Conservation (phyloP, 2,888 invertebrate species). For the Metopia argyrocephala region DNA sequence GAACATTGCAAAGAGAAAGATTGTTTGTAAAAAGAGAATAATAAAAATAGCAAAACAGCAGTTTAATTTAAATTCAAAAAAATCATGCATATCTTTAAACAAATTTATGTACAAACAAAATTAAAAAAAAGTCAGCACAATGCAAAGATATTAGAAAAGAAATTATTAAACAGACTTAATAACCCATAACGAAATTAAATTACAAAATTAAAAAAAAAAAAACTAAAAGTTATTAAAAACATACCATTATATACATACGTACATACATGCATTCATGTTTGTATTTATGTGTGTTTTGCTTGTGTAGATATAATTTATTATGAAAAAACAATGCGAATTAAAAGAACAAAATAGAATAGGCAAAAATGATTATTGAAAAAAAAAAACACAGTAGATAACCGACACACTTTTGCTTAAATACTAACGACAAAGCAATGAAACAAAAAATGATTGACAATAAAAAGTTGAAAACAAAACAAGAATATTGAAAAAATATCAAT, state of each 20-base stretch:
- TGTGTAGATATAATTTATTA: neutral
- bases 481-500: slow-evolving; percentile 22
- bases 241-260: neutral
- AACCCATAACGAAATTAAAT: slow-evolving; percentile 38
- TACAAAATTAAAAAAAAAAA: neutral
- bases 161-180: slow-evolving; percentile 37
- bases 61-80: neutral
- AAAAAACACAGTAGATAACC: slow-evolving; percentile 40
- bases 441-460: neutral
- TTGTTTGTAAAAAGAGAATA: neutral
- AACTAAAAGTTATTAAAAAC: neutral
- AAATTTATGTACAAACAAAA: slow-evolving; percentile 17
- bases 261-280: too few species aligned
- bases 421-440: slow-evolving; percentile 13
- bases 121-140: neutral
- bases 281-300: too few species aligned
- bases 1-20: neutral
- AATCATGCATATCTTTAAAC: neutral
- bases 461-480: slow-evolving; percentile 26
- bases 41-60: neutral
- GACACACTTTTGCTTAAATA: slow-evolving; percentile 13
- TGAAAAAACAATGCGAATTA: slow-evolving; percentile 19
- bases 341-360: slow-evolving; percentile 35
- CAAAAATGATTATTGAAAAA: slow-evolving; percentile 12
- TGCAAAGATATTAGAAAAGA: neutral